Evolutionary conservation across 1,140 invertebrate genomes (phyloP).

Genomic region (Nebria ingens): DNA sequence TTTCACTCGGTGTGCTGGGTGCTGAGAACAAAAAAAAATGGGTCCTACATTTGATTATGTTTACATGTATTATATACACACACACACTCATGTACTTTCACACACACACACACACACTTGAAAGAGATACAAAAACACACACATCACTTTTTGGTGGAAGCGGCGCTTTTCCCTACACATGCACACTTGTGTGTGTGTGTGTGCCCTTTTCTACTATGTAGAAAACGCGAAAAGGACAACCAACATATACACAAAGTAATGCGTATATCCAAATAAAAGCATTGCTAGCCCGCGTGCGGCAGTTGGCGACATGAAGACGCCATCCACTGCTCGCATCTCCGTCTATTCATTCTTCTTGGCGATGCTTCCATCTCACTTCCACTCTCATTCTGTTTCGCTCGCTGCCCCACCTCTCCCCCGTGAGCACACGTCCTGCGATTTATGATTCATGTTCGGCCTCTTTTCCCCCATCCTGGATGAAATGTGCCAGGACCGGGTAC

Average conservation of each 20-base stretch:
- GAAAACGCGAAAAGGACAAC: neutral
- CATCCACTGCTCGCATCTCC: neutral
- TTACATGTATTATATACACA: too few relatives aligned
- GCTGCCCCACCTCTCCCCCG: neutral
- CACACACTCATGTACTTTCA: too few relatives aligned
- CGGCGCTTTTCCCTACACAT: too few relatives aligned
- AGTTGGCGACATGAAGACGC: neutral
- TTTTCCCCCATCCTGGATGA: too few relatives aligned
- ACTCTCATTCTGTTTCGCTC: neutral
- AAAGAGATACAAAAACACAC: too few relatives aligned
- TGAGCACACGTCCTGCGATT: neutral
- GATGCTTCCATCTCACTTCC: neutral
- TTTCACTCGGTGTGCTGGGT: too few relatives aligned
- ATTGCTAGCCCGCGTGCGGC: too few relatives aligned
- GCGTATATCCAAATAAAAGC: conserved; percentile 3
- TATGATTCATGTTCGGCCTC: conserved; percentile 2
- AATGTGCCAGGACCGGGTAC: neutral
- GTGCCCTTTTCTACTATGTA: neutral
- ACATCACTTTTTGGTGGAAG: too few relatives aligned
- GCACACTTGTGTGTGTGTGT: neutral
- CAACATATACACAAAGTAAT: conserved; percentile 3
- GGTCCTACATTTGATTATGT: too few relatives aligned
- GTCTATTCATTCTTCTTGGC: neutral
- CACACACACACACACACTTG: too few relatives aligned
- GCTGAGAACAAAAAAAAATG: too few relatives aligned